These are phyloP conservation scores for Pseudochaenichthys georgianus DNA, from an alignment of 2,797 vertebrate genomes.

Conservation along the genomic window DNA sequence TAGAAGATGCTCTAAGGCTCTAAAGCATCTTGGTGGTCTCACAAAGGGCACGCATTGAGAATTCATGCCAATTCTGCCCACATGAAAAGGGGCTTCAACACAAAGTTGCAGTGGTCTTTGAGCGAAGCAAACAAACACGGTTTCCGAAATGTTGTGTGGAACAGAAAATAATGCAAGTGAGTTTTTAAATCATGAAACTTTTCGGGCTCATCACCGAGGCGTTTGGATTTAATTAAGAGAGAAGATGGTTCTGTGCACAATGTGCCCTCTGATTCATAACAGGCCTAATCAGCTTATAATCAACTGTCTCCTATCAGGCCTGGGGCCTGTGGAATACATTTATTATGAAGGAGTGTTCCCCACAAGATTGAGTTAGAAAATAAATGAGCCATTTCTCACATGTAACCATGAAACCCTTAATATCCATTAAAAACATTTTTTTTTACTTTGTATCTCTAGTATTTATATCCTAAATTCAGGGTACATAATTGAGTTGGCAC, in stretches of 20 bases:
- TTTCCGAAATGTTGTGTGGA: neutral
- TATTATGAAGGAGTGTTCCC: constrained; percentile 42
- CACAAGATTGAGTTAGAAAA: constrained; percentile 9
- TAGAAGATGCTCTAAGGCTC: constrained; percentile 41
- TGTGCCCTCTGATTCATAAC: constrained; percentile 54
- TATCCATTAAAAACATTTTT: too few relatives aligned
- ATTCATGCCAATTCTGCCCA: constrained; percentile 32
- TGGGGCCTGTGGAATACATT: constrained; percentile 51
- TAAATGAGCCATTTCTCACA: constrained; percentile 24
- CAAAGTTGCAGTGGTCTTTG: constrained; percentile 8
- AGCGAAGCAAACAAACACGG: constrained; percentile 15
- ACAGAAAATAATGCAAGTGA: constrained; percentile 1
- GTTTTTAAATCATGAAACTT: constrained; percentile 5
- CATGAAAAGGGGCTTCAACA: constrained; percentile 16
- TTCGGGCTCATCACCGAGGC: constrained; percentile 20
- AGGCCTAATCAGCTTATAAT: constrained; percentile 65
- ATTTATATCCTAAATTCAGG: neutral
- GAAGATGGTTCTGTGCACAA: constrained; percentile 43
- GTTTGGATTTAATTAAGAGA: constrained; percentile 59
- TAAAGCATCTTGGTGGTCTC: constrained; percentile 43
- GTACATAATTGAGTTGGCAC: constrained; percentile 1
- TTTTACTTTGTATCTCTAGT: too few relatives aligned
- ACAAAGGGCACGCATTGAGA: constrained; percentile 54
- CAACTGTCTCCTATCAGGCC: constrained; percentile 50
- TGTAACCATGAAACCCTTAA: constrained; percentile 7